Base-by-base conservation (phyloP, 2,888 invertebrate species). In the Pogonocherus hispidulus region DNA sequence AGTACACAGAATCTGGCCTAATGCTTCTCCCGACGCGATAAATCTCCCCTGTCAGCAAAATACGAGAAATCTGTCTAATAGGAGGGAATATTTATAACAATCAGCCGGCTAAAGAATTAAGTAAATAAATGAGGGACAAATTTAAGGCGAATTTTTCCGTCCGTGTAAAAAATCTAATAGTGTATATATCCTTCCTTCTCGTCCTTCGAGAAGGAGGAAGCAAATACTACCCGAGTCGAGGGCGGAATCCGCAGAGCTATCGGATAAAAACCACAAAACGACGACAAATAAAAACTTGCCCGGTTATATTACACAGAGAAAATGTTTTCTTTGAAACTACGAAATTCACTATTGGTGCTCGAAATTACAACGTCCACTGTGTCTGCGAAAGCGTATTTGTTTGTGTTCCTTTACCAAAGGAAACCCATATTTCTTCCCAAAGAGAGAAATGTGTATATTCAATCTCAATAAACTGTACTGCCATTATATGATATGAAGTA, bases 1-100 rank as follows among this genome's bases (percentile, higher is more conserved):
- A 2, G 37, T 37, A 9, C 37, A 11, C 8, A 37, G 11, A 37
- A 37, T 5, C n/a, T 41, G n/a, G n/a, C 9, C n/a, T 14, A 41
- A 41, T n/a, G 27, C 16, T 16, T 9, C 32, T 32, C 9, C 27
- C 18, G 19, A 19, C 23, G 19, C 32, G 22, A 59, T 32, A 27
- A 59, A 59, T 59, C 59, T 35, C 59, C 32, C 22, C 44, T 23
- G 59, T 47, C 47, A n/a, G 18, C 11, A 27, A 16, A 35, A 59
- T 23, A 47, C 47, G 47, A 59, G n/a, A 27, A 47, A 59, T 59
- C 59, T 16, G 27, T 9, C 59, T 32, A 47, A 27, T 47, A 47
- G 47, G 32, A 59, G 46, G 47, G 59, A 59, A 59, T 47, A 47
- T 59, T 59, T 59, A 59, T 59, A 59, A 59, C 59, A 46, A 59